Evolutionary conservation across 2,797 vertebrate species (phyloP), one percentile per base, ranked within the genome.

Genomic region (Cetoscarus ocellatus): DNA sequence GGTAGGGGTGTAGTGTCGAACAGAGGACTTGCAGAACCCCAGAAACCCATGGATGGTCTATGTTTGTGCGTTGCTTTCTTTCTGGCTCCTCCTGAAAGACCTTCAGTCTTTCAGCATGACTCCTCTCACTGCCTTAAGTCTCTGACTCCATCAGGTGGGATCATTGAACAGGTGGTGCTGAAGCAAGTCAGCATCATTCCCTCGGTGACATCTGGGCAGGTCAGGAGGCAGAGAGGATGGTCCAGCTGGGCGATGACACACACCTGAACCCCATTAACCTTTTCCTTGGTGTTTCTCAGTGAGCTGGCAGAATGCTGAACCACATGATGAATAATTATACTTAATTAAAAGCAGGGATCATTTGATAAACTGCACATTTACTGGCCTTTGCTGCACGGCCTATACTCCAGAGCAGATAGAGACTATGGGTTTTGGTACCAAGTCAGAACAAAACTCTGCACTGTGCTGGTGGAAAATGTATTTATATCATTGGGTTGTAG

Each of bases 241-340:
- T 38, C 76, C 79, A 82, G 54, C 70, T 82, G 70, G 76, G 55
- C 61, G 52, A 50, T 54, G 61, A 67, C 19, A 36, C 82, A 66
- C 54, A 50, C 42, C 57, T 75, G 61, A 77, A 62, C 61, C 68
- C 68, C 68, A 72, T 82, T 82, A 79, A 77, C 79, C 79, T 63
- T 55, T 53, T 74, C 63, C 48, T 51, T 38, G 48, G 51, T 27
- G 42, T 53, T 53, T 56, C 17, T 34, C 15, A 9, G 17, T 42
- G 43, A 66, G 45, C 43, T 34, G 10, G 57, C 42, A 44, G 48
- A 11, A 49, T 39, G 14, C 49, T 0, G 5, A 49, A 18, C 40
- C 35, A 52, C 27, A 49, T 47, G 49, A 60, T 38, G 59, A 27
- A 47, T 17, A 14, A 38, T 58, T 56, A 27, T 18, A 39, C 38